Evolutionary conservation across 2,113 vertebrate species (phyloP), one percentile per base, ranked within the genome.

Genomic region (Thamnaconus septentrionalis): DNA sequence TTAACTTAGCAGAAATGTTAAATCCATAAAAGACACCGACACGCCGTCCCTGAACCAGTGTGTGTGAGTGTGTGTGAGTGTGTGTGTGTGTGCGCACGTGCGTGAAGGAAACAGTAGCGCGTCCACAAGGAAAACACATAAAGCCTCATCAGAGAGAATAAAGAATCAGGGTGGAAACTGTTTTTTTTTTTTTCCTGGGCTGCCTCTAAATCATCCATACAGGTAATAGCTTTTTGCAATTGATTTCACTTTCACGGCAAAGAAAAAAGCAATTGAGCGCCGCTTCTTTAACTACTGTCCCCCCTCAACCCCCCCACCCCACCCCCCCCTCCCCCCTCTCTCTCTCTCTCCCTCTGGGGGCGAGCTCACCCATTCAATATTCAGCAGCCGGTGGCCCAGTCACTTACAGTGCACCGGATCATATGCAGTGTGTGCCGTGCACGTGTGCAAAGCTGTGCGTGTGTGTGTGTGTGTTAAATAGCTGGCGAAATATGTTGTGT

Each of bases 181-280:
- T n/a, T 46, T 12, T 66, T 74, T 78, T 57, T 7, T 63, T 51
- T 7, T n/a, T 48, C 18, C 18, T 31, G 18, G 7, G 55, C 45
- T 57, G 57, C 53, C 61, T 75, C 78, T 83, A 61, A 79, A 84
- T 82, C 67, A 77, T 69, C 58, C 42, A 61, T 66, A 84, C 69
- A 72, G 67, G 64, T 80, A 76, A 82, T 77, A 53, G 69, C 40
- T 73, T 80, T 71, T 63, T 55, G 55, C 18, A 76, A 86, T 83
- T 72, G 80, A 81, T 88, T 84, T 83, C 66, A 72, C 69, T 71
- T 81, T 73, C 63, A 72, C 56, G 44, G 64, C 76, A 68, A 69
- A 76, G 61, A 75, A 31, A 31, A 31, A 79, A 73, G 61, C 74
- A 78, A 76, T 78, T 66, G 41, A 59, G 59, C 44, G 55, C 71